Conservation (phyloP, 2,113 vertebrate genomes). For the Tiliqua scincoides region DNA sequence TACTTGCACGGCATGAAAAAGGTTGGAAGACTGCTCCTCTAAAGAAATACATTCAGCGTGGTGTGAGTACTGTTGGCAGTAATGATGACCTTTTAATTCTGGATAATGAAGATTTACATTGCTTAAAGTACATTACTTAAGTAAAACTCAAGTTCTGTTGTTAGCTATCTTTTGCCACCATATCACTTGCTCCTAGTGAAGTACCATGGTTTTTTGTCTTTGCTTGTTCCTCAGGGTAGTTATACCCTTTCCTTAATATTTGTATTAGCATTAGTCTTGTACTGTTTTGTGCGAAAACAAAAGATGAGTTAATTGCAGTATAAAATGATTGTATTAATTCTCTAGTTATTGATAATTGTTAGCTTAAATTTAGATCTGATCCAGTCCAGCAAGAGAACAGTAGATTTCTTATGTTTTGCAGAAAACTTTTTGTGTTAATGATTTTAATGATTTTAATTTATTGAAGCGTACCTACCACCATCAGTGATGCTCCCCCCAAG, state of each 20-base stretch:
- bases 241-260: neutral
- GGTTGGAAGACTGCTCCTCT: no score
- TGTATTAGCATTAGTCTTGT: neutral
- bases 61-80: neutral
- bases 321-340: neutral
- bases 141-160: neutral
- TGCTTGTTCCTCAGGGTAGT: neutral
- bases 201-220: neutral
- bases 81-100: neutral
- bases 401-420: neutral
- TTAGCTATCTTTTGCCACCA: neutral
- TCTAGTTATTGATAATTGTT: neutral
- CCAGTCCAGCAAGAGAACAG: neutral
- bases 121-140: neutral
- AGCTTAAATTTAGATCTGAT: neutral
- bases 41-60: neutral
- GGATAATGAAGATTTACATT: conserved; percentile 1
- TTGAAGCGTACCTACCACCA: conserved; percentile 91
- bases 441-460: conserved; percentile 9
- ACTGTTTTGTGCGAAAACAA: neutral
- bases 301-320: neutral
- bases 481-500: conserved; percentile 97
- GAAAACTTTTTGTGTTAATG: neutral
- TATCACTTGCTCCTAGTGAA: neutral
- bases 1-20: no score